Conservation (phyloP, 2,888 invertebrate genomes). For the Hyposoter dolosus region DNA sequence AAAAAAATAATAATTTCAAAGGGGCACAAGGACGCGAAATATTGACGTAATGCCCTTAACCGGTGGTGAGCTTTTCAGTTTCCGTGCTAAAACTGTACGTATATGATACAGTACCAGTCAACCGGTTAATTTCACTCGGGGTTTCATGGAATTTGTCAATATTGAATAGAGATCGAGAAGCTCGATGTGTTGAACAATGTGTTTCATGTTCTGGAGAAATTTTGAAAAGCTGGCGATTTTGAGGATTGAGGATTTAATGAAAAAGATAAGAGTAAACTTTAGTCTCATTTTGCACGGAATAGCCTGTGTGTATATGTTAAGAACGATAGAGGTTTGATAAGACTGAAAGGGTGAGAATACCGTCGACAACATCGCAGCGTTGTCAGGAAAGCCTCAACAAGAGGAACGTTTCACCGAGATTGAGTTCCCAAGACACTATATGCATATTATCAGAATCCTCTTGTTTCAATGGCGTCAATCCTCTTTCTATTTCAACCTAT, state of each 20-base stretch:
- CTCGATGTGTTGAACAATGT: no score
- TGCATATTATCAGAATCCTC: constrained; percentile 55
- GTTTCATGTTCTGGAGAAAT: background rate
- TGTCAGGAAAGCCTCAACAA: constrained; percentile 37
- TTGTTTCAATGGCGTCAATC: constrained; percentile 37
- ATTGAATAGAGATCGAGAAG: no score
- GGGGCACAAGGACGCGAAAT: no score
- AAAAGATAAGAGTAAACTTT: background rate
- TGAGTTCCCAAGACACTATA: constrained; percentile 47
- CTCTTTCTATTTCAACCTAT: background rate
- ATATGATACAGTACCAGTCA: no score
- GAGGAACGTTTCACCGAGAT: constrained; percentile 50
- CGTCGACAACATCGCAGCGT: constrained; percentile 18
- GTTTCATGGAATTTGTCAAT: no score
- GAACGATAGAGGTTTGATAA: constrained; percentile 26
- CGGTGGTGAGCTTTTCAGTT: no score
- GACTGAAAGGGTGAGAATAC: constrained; percentile 53
- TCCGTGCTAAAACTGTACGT: no score
- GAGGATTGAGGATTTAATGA: background rate
- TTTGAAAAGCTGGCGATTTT: background rate
- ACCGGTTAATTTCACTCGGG: no score
- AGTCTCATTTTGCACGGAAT: background rate
- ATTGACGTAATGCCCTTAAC: no score
- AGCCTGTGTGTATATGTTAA: background rate
- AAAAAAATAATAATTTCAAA: no score